Conservation (phyloP, 2,113 vertebrate genomes). For the Petrocephalus zakoni region DNA sequence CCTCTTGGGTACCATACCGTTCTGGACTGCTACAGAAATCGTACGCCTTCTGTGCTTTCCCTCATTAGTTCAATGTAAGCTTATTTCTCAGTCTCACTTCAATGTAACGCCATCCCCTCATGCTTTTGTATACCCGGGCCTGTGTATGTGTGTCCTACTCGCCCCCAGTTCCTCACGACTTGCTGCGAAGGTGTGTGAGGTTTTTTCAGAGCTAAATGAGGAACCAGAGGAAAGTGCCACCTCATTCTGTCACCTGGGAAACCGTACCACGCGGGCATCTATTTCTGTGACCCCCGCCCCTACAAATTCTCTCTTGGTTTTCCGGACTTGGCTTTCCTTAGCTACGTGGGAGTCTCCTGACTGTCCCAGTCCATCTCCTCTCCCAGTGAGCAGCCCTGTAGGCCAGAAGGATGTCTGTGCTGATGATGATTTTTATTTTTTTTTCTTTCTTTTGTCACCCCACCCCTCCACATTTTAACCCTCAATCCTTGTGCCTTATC, state of each 20-base stretch:
- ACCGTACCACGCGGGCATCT: not conserved
- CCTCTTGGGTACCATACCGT: not conserved
- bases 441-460: not conserved
- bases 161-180: not conserved
- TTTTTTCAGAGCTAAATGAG: not conserved
- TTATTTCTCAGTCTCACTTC: not conserved
- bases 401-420: not conserved
- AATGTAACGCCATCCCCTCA: not conserved
- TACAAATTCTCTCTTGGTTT: not conserved
- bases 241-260: conserved; percentile 3
- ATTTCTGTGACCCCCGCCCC: not conserved
- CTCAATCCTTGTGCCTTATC: not conserved
- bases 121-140: not conserved
- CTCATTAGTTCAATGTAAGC: not conserved
- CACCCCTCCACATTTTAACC: not conserved
- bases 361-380: not conserved
- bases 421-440: not conserved
- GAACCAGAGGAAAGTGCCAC: not conserved
- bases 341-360: not conserved
- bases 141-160: not conserved
- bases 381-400: not conserved
- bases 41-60: not conserved
- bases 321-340: not conserved
- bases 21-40: not conserved
- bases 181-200: not conserved